These are phyloP conservation scores for Trypoxylus dichotomus DNA, from an alignment of 1,140 invertebrate genomes.

Conservation along the genomic window DNA sequence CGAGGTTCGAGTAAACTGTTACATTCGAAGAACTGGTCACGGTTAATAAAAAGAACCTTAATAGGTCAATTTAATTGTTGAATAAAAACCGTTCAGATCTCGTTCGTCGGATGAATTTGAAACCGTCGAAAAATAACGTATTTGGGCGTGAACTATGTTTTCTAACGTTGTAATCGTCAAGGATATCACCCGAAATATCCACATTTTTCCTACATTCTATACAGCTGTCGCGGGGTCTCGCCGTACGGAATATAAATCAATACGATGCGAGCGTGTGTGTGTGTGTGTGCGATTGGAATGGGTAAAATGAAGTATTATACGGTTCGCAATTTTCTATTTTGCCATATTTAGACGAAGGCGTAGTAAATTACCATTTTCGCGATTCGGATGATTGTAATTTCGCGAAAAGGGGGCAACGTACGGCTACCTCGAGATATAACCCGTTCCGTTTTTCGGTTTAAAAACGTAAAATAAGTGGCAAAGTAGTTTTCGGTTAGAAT, in stretches of 20 bases:
- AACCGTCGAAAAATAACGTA: not conserved
- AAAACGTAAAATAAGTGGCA: not conserved
- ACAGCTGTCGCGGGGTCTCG: not conserved
- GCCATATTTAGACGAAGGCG: not conserved
- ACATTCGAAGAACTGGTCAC: too few species aligned
- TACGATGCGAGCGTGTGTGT: not conserved
- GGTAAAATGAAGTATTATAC: too few species aligned
- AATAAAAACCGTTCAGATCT: too few species aligned
- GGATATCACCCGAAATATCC: not conserved
- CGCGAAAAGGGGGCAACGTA: conserved; percentile 1
- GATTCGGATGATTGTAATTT: not conserved
- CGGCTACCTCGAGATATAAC: not conserved
- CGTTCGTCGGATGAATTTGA: not conserved
- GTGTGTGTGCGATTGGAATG: not conserved
- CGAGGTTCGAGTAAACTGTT: too few species aligned
- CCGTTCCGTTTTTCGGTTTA: not conserved
- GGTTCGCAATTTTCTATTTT: not conserved
- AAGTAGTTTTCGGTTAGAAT: not conserved
- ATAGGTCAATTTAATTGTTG: too few species aligned
- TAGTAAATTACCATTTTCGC: not conserved
- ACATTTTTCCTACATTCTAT: conserved; percentile 3
- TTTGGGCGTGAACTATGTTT: not conserved
- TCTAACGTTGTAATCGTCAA: not conserved
- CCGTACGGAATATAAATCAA: not conserved
- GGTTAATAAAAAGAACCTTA: too few species aligned